Evolutionary conservation across 2,113 vertebrate species (phyloP).

Genomic region (Platanista minor): DNA sequence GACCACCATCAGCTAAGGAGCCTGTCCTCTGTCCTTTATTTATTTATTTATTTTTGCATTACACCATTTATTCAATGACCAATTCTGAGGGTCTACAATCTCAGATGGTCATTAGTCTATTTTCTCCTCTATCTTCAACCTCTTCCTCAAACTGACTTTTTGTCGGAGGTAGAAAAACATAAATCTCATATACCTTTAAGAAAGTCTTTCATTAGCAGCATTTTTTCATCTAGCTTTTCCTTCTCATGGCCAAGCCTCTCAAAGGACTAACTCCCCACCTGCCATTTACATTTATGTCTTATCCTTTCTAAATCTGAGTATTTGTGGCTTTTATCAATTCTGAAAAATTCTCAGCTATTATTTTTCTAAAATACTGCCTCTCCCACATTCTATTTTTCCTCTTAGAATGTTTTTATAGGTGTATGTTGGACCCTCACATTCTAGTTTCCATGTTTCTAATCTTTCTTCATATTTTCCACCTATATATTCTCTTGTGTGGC

Average conservation of each 20-base stretch:
- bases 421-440: not conserved
- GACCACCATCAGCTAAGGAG: not conserved
- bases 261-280: not conserved
- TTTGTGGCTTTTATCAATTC: not conserved
- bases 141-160: not conserved
- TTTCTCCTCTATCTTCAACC: not conserved
- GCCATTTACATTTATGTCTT: not conserved
- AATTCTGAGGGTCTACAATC: not conserved
- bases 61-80: not conserved
- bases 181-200: not conserved
- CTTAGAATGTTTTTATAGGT: not conserved
- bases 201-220: not conserved
- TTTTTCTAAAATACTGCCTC: not conserved
- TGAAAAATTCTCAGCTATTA: not conserved
- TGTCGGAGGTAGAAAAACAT: not conserved
- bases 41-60: not conserved
- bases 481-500: not conserved
- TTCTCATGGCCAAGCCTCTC: not conserved
- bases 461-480: not conserved
- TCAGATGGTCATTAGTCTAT: not conserved
- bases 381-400: not conserved
- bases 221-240: not conserved
- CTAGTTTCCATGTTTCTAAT: not conserved
- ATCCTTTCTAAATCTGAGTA: not conserved
- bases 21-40: not conserved